Conservation (phyloP, 2,113 vertebrate species). For the Hystrix cristata region DNA sequence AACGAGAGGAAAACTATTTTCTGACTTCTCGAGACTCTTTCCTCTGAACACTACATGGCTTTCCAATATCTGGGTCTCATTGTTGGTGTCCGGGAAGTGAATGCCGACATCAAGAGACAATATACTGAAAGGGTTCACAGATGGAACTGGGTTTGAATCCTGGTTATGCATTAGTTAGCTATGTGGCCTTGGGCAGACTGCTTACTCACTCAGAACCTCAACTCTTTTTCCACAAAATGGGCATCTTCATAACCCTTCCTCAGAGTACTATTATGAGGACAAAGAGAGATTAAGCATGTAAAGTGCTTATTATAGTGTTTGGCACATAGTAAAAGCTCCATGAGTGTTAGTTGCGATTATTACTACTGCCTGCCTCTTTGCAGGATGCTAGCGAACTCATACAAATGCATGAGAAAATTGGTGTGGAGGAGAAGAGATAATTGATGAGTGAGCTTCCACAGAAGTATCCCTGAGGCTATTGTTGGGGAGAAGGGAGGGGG, state of each 20-base stretch:
- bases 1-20: constrained; percentile 57
- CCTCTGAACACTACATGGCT: neutral
- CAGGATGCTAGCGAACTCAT: constrained; percentile 63
- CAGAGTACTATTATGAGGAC: constrained; percentile 15
- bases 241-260: constrained; percentile 47
- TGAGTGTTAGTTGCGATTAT: constrained; percentile 71
- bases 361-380: constrained; percentile 71
- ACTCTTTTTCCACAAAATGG: constrained; percentile 59
- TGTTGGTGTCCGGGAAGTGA: constrained; percentile 27
- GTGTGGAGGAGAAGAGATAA: constrained; percentile 65
- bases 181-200: neutral
- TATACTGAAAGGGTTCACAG: neutral
- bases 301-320: constrained; percentile 70
- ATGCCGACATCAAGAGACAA: neutral
- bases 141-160: constrained; percentile 19
- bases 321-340: constrained; percentile 71
- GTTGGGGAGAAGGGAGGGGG: neutral
- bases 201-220: constrained; percentile 45
- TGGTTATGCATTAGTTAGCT: neutral
- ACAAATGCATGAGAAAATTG: constrained; percentile 79
- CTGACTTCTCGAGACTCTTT: constrained; percentile 46
- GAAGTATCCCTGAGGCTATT: constrained; percentile 55
- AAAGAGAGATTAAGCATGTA: constrained; percentile 61
- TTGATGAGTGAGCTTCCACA: constrained; percentile 62
- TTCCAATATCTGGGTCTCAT: neutral